A percentile compares a stretch with the other conserved stretches of the same genome.
Evolutionary conservation across 2,797 vertebrate genomes (phyloP).

Genomic region (Rhynchotus rufescens): DNA sequence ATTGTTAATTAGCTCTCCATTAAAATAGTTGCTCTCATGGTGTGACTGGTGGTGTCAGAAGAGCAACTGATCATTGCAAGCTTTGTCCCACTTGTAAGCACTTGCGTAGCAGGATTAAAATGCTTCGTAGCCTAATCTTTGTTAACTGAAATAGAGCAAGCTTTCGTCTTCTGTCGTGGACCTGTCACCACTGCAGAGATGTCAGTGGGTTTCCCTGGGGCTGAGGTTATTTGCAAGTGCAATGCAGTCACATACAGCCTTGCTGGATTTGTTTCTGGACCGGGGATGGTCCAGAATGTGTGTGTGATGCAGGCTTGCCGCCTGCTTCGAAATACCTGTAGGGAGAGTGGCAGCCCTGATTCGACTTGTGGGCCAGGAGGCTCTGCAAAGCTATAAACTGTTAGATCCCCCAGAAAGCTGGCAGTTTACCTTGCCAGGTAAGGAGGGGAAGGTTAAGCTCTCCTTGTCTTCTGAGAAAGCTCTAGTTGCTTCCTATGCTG

Average conservation of each 20-base stretch:
- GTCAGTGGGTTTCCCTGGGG: background rate
- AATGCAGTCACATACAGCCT: background rate
- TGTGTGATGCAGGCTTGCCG: background rate
- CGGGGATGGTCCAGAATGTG: background rate
- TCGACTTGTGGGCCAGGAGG: background rate
- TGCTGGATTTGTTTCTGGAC: background rate
- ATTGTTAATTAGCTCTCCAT: background rate
- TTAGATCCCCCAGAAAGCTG: background rate
- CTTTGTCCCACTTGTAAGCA: background rate
- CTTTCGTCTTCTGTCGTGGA: background rate
- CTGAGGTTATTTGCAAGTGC: rapidly evolving
- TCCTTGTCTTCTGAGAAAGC: background rate
- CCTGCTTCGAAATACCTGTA: background rate
- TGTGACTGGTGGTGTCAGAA: background rate
- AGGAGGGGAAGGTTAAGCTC: background rate
- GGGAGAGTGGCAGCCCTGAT: background rate
- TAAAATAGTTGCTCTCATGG: background rate
- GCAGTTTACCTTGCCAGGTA: background rate
- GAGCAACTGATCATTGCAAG: background rate
- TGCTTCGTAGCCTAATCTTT: background rate
- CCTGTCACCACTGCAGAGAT: background rate
- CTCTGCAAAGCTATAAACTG: background rate
- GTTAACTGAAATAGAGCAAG: background rate
- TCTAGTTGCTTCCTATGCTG: background rate
- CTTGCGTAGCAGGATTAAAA: background rate